A percentile compares a stretch with the other conserved stretches of the same genome.
These are phyloP conservation scores for Sparus aurata DNA, from an alignment of 2,797 vertebrate species.

Conservation along the genomic window DNA sequence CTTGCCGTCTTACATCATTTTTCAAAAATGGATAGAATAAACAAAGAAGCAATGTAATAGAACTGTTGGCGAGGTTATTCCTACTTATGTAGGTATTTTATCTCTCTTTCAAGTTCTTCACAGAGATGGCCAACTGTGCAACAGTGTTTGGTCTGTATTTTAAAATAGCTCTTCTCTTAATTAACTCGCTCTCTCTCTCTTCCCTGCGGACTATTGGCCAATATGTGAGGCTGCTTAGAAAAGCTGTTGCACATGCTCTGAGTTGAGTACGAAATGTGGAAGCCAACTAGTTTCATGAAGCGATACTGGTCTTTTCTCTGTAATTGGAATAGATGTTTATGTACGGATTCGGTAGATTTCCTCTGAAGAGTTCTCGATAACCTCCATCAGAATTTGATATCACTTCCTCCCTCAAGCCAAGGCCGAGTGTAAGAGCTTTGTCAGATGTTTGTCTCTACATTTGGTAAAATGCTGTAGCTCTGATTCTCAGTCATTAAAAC, in stretches of 20 bases:
- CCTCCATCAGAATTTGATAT: slow-evolving; percentile 1
- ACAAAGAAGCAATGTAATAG: not conserved
- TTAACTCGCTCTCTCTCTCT: slow-evolving; percentile 53
- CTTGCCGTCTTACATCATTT: not conserved
- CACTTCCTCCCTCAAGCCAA: not conserved
- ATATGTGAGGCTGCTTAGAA: slow-evolving; percentile 49
- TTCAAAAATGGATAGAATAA: not conserved
- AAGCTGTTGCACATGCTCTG: slow-evolving; percentile 49
- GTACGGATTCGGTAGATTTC: slow-evolving; percentile 17
- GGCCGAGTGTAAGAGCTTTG: not conserved
- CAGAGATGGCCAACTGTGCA: slow-evolving; percentile 43
- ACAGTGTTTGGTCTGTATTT: slow-evolving; percentile 55
- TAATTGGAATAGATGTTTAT: slow-evolving; percentile 26
- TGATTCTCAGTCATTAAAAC: not conserved
- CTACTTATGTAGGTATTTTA: slow-evolving; percentile 18
- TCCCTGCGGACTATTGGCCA: slow-evolving; percentile 56
- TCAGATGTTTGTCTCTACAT: slow-evolving; percentile 2
- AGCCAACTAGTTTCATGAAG: slow-evolving; percentile 2
- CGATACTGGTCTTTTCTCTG: slow-evolving; percentile 16
- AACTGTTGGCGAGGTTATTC: not conserved
- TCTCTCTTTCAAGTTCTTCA: slow-evolving; percentile 31
- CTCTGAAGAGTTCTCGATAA: slow-evolving; percentile 2
- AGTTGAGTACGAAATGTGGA: slow-evolving; percentile 37
- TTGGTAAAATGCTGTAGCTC: not conserved
- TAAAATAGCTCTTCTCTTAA: slow-evolving; percentile 73